These are phyloP conservation scores for Podarcis muralis DNA, from an alignment of 2,113 vertebrate species.

Conservation along the genomic window DNA sequence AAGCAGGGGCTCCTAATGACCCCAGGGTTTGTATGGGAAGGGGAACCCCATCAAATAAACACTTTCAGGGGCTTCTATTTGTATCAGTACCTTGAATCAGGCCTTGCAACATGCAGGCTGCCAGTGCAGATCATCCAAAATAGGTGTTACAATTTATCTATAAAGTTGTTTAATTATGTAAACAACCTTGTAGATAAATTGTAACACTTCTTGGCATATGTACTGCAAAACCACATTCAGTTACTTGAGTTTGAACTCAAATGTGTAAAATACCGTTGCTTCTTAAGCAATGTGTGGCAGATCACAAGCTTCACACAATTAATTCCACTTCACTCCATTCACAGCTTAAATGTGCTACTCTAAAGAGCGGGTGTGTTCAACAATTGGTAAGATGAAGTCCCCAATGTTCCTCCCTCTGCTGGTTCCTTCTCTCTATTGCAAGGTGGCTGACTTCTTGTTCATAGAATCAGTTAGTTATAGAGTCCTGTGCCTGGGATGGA, in stretches of 20 bases:
- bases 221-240: not conserved
- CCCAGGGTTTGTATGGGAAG: too few species aligned
- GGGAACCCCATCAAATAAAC: too few species aligned
- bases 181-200: not conserved
- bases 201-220: not conserved
- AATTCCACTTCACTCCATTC: not conserved
- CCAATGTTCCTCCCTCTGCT: accelerated
- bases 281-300: not conserved
- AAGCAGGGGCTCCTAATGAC: too few species aligned
- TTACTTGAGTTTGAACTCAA: not conserved
- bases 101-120: too few species aligned
- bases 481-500: not conserved
- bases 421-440: not conserved
- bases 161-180: too few species aligned
- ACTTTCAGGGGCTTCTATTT: too few species aligned
- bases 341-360: not conserved
- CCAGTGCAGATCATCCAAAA: too few species aligned
- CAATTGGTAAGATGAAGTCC: not conserved
- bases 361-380: not conserved
- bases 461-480: not conserved
- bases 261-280: not conserved
- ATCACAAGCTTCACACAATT: not conserved
- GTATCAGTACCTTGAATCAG: too few species aligned
- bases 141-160: too few species aligned
- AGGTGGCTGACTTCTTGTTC: not conserved